phyloP scores from a whole-genome alignment of 2,113 vertebrate genomes.

The Pluvialis apricaria region DNA sequence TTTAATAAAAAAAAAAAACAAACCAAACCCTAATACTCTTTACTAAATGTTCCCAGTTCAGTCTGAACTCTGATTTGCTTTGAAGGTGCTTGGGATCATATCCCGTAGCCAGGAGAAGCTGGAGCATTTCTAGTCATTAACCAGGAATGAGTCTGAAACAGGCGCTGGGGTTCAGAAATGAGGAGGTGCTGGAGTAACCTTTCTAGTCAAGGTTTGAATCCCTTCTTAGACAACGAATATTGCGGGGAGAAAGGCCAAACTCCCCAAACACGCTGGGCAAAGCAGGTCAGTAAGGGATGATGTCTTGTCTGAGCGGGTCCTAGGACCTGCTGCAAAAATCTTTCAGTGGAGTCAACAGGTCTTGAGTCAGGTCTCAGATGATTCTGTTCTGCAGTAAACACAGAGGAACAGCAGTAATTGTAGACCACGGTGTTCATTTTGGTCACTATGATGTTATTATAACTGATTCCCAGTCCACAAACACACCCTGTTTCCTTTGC shows the following conservation, averaged over 20 bases:
- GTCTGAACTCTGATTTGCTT: not conserved
- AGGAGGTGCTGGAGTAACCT: not conserved
- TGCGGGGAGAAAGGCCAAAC: not conserved
- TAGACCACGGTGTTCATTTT: not conserved
- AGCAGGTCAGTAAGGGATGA: not conserved
- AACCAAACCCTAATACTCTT: not conserved
- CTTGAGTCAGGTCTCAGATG: not conserved
- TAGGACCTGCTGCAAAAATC: not conserved
- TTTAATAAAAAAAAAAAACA: not conserved
- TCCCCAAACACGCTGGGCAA: not conserved
- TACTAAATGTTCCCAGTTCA: not conserved
- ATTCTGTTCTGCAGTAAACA: not conserved
- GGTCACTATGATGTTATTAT: not conserved
- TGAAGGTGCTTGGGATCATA: not conserved
- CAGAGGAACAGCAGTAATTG: not conserved
- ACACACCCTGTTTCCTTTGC: not conserved
- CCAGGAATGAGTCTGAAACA: not conserved
- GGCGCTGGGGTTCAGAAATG: not conserved
- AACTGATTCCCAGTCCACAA: not conserved
- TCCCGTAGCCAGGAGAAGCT: not conserved
- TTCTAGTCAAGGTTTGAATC: not conserved
- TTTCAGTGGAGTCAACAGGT: not conserved
- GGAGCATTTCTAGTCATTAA: not conserved
- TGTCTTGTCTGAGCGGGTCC: not conserved
- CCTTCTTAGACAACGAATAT: not conserved